These are phyloP conservation scores for Opisthocomus hoazin DNA, from an alignment of 2,113 vertebrate genomes.

Conservation along the genomic window DNA sequence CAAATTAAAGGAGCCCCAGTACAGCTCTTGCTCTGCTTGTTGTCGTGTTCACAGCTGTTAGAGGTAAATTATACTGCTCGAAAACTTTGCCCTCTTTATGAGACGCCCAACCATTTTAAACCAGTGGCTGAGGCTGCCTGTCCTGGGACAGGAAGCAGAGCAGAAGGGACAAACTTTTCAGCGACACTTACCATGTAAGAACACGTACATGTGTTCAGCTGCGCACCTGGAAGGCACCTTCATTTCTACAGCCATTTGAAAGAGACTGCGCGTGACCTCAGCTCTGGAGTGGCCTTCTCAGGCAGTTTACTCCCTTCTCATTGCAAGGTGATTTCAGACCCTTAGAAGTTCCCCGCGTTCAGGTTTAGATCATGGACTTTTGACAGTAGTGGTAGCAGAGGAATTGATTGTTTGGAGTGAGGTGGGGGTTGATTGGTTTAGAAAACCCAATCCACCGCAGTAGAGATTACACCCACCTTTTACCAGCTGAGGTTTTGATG, in stretches of 20 bases:
- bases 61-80: neutral
- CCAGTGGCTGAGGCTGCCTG: neutral
- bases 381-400: neutral
- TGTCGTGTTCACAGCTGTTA: neutral
- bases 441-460: neutral
- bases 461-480: neutral
- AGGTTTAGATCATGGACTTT: neutral
- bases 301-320: neutral
- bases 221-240: neutral
- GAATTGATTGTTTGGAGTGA: neutral
- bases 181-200: neutral
- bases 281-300: neutral
- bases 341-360: neutral
- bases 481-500: neutral
- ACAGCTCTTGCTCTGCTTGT: neutral
- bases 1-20: neutral
- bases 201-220: neutral
- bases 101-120: neutral
- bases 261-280: neutral
- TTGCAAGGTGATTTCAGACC: neutral
- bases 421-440: neutral
- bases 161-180: neutral
- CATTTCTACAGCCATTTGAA: neutral
- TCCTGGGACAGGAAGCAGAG: neutral
- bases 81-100: neutral